These are phyloP conservation scores for Sycophila texana DNA, from an alignment of 2,888 invertebrate genomes.

Conservation along the genomic window DNA sequence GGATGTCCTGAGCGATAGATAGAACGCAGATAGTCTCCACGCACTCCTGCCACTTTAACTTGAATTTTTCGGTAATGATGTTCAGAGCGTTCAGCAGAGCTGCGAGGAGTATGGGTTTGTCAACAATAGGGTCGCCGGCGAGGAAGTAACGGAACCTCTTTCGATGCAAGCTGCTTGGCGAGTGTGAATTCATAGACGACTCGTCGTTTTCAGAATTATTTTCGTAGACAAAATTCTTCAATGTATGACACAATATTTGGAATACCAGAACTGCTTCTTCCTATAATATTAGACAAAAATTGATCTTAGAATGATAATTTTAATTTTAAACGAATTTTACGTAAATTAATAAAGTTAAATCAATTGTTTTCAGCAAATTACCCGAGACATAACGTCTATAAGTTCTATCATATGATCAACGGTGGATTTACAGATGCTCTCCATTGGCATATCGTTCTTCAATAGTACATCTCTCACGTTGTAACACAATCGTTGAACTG, in stretches of 20 bases:
- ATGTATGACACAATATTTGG: slow-evolving; percentile 70
- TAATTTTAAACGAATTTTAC: slow-evolving; percentile 11
- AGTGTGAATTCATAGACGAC: neutral
- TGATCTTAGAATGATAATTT: neutral
- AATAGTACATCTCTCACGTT: slow-evolving; percentile 78
- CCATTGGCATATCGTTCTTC: slow-evolving; percentile 71
- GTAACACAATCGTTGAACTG: slow-evolving; percentile 80
- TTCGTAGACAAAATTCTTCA: slow-evolving; percentile 69
- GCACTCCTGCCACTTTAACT: slow-evolving; percentile 87
- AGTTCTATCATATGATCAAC: slow-evolving; percentile 78
- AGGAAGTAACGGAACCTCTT: slow-evolving; percentile 52
- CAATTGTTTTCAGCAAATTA: slow-evolving; percentile 35
- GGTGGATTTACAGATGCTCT: slow-evolving; percentile 72
- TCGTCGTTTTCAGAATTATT: slow-evolving; percentile 1
- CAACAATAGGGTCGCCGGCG: slow-evolving; percentile 74
- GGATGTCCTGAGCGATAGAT: slow-evolving; percentile 77
- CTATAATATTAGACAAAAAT: slow-evolving; percentile 58
- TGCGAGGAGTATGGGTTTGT: slow-evolving; percentile 78
- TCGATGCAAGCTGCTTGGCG: neutral
- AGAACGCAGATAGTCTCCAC: slow-evolving; percentile 84
- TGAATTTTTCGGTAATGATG: slow-evolving; percentile 82
- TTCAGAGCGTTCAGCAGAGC: slow-evolving; percentile 83
- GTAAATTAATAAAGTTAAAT: neutral
- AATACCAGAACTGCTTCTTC: slow-evolving; percentile 72
- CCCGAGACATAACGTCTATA: slow-evolving; percentile 75